Evolutionary conservation across 1,140 invertebrate genomes (phyloP).

Genomic region (Delia radicum): DNA sequence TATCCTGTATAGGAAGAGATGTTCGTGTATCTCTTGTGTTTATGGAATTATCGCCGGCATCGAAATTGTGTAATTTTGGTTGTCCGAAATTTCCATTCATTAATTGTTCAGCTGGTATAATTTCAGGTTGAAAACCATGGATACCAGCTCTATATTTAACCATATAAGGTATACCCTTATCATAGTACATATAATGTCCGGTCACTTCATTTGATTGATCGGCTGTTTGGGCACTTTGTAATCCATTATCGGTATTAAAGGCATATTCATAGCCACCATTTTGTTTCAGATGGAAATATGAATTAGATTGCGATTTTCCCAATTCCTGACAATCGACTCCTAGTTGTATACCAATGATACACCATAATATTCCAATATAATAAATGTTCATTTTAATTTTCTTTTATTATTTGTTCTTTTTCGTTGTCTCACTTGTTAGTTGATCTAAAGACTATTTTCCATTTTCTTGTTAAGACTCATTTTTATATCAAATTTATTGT

Average conservation of each 20-base stretch:
- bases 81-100: neutral
- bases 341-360: neutral
- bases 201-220: conserved; percentile 30
- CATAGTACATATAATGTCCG: conserved; percentile 20
- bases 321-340: neutral
- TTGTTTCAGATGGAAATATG: conserved; percentile 37
- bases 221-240: conserved; percentile 20
- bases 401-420: too few relatives aligned
- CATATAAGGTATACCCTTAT: neutral
- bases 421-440: neutral
- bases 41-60: neutral
- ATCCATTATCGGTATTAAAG: conserved; percentile 35
- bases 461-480: neutral
- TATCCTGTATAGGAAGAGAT: neutral
- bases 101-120: neutral
- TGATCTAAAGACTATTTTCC: neutral
- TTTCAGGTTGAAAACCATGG: conserved; percentile 23
- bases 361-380: neutral
- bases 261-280: conserved; percentile 38
- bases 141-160: conserved; percentile 16
- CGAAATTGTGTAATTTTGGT: neutral
- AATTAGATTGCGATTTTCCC: neutral
- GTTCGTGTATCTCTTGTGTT: neutral
- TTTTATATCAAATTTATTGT: conserved; percentile 2
- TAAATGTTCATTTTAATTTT: neutral